Base-by-base conservation (phyloP, 2,797 vertebrate species). In the Falco columbarius region DNA sequence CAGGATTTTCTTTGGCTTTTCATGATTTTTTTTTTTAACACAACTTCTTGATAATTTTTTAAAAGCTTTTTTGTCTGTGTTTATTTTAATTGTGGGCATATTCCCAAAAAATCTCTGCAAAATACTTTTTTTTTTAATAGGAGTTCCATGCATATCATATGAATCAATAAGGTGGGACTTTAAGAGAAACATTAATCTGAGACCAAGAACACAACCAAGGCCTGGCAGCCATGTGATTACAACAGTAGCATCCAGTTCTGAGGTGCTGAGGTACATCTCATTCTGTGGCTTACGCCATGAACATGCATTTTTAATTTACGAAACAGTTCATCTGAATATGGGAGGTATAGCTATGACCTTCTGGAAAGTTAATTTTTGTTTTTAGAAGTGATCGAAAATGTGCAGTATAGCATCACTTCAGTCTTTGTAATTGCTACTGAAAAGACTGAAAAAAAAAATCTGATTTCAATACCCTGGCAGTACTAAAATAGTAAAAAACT, bases 211-310 rank as follows among this genome's bases (percentile, higher is more conserved):
- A 47, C 12, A 40, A 11, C n/a, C 2, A 6, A 51, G 66, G 42
- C 36, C 36, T 66, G 55, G 32, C 49, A 89, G 81, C 62, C 29
- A 9, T 1, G 0, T 49, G 32, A 20, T 74, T 65, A 26, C 23
- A 66, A 14, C 3, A 6, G 47, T 42, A 68, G 10, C 21, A 8
- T 61, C 85, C 65, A 52, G 23, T 49, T 20, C 32, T 18, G 29
- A 38, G 34, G 3, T 32, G 36, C 42, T 58, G 59, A 54, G 21
- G 18, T 44, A 7, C 1, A 12, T 49, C 40, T 73, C 8, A 7
- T 42, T 70, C 19, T 0, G 0, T 30, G 34, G 19, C 10, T 74
- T 42, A 32, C 0, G 4, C 0, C 0, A 19, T 19, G 18, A 86
- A 49, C 12, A 5, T 24, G 14, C 1, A 0, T 30, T 89, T 88